Conservation (phyloP, 1,140 invertebrate species). For the Drosophila quadrilineata region DNA sequence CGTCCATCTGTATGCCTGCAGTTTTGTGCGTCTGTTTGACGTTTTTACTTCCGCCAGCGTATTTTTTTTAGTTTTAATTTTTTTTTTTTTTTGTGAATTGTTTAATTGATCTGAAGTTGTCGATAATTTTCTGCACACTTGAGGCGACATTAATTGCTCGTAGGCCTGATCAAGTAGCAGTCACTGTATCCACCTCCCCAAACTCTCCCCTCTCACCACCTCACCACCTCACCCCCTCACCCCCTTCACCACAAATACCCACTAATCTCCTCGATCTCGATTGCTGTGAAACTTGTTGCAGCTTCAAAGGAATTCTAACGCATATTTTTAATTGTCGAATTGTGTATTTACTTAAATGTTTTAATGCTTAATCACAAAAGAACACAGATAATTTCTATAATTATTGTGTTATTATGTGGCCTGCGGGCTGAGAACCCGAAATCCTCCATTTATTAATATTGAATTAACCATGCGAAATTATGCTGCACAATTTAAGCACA, state of each 20-base stretch:
- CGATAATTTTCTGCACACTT: slow-evolving; percentile 55
- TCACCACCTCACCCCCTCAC: too few species aligned
- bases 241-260: too few species aligned
- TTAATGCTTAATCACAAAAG: slow-evolving; percentile 22
- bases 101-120: slow-evolving; percentile 66
- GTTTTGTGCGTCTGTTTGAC: slow-evolving; percentile 14
- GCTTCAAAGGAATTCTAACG: too few species aligned
- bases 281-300: too few species aligned
- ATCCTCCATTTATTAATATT: slow-evolving; percentile 60
- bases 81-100: too few species aligned
- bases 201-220: too few species aligned
- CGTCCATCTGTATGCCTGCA: slow-evolving; percentile 43
- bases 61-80: slow-evolving; percentile 33
- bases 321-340: slow-evolving; percentile 25
- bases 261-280: too few species aligned
- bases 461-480: slow-evolving; percentile 52
- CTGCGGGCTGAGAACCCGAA: slow-evolving; percentile 20
- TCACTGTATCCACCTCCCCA: slow-evolving; percentile 33
- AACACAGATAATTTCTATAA: slow-evolving; percentile 26
- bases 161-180: slow-evolving; percentile 71
- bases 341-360: slow-evolving; percentile 4
- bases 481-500: slow-evolving; percentile 69
- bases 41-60: slow-evolving; percentile 70
- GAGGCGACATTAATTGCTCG: slow-evolving; percentile 70
- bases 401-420: slow-evolving; percentile 38